phyloP scores from a whole-genome alignment of 2,888 invertebrate species.

The Lasioglossum calceatum region DNA sequence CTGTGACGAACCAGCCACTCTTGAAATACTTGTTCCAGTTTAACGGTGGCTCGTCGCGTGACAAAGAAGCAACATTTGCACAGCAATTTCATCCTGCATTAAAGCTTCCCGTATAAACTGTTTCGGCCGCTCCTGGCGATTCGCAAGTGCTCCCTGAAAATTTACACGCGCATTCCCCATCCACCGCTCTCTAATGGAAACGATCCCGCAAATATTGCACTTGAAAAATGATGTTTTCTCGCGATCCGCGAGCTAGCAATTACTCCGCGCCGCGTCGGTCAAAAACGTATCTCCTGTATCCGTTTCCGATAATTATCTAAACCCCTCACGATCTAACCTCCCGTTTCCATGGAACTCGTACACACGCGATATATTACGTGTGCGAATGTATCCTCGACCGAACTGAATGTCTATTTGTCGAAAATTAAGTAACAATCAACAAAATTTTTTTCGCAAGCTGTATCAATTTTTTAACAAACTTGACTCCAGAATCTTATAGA shows the following conservation, averaged over 20 bases:
- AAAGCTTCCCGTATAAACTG: conserved; percentile 7
- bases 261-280: not conserved
- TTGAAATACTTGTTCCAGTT: conserved; percentile 42
- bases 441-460: too few species aligned
- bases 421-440: too few species aligned
- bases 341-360: too few species aligned
- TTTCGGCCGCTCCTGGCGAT: not conserved
- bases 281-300: not conserved
- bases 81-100: conserved; percentile 40
- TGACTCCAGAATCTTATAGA: too few species aligned
- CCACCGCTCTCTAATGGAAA: not conserved
- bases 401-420: too few species aligned
- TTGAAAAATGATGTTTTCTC: not conserved
- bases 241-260: not conserved
- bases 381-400: too few species aligned
- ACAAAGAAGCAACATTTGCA: conserved; percentile 40
- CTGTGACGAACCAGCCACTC: conserved; percentile 19
- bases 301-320: not conserved
- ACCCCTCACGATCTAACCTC: too few species aligned
- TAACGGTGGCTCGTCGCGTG: conserved; percentile 33
- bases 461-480: too few species aligned
- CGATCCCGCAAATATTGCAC: not conserved
- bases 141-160: not conserved
- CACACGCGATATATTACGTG: too few species aligned
- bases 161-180: not conserved